Conservation (phyloP, 1,140 invertebrate species). For the Drosophila kikkawai region DNA sequence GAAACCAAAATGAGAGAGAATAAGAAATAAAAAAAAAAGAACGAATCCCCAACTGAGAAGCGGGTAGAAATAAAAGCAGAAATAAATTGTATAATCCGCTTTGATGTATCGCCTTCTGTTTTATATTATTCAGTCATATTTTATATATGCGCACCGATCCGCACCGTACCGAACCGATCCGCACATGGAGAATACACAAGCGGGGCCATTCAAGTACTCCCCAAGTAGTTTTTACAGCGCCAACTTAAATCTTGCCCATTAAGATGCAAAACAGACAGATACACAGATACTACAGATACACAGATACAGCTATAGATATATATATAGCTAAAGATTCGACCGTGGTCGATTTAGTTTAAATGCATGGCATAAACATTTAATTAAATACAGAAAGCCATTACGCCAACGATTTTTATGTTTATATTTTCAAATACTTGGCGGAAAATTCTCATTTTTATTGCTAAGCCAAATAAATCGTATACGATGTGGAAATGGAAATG, state of each 20-base stretch:
- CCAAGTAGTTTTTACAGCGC: conserved; percentile 54
- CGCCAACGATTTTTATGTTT: conserved; percentile 51
- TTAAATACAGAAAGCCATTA: conserved; percentile 57
- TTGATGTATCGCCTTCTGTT: conserved; percentile 81
- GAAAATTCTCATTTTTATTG: conserved; percentile 65
- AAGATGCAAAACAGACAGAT: conserved; percentile 40
- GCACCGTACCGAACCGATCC: conserved; percentile 15
- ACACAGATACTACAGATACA: conserved; percentile 5
- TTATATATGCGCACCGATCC: conserved; percentile 55
- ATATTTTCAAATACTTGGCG: conserved; percentile 67
- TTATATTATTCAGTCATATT: conserved; percentile 80
- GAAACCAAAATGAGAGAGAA: conserved; percentile 7
- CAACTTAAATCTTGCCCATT: conserved; percentile 50
- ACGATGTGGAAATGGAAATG: conserved; percentile 56
- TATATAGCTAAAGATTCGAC: conserved; percentile 15
- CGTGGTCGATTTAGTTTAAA: conserved; percentile 57
- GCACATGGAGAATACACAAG: conserved; percentile 40
- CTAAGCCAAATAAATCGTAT: conserved; percentile 73
- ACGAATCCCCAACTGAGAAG: conserved; percentile 41
- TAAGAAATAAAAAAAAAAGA: conserved; percentile 28
- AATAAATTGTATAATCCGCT: conserved; percentile 82
- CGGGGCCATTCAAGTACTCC: conserved; percentile 49
- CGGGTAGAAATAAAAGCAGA: conserved; percentile 70
- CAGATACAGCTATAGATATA: conserved; percentile 27
- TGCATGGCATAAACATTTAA: conserved; percentile 75